Evolutionary conservation across 2,888 invertebrate genomes (phyloP).

Genomic region (Tanypteryx hageni): DNA sequence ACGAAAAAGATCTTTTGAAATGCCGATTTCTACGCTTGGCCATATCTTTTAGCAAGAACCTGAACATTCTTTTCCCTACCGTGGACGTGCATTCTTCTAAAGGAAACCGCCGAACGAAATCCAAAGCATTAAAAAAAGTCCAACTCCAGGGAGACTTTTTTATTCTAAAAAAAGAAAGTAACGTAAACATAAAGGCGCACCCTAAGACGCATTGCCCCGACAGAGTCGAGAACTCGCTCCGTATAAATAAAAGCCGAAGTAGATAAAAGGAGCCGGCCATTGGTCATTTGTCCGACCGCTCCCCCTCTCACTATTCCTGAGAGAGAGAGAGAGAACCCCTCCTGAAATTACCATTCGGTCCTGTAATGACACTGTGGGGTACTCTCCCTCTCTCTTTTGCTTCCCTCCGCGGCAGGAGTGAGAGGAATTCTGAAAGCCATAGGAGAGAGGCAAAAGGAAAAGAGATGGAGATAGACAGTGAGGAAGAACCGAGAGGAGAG

Average conservation of each 20-base stretch:
- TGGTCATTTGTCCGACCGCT: not conserved
- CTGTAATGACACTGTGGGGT: not conserved
- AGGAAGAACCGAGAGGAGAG: not conserved
- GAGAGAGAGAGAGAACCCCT: not conserved
- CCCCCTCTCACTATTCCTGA: not conserved
- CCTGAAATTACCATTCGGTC: conserved; percentile 1
- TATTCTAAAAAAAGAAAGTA: too few relatives aligned
- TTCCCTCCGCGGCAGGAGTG: too few relatives aligned
- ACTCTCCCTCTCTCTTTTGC: not conserved
- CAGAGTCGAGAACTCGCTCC: not conserved
- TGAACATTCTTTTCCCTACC: too few relatives aligned
- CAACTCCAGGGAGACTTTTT: too few relatives aligned
- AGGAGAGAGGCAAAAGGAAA: not conserved
- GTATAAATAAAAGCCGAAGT: not conserved
- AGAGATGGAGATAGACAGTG: not conserved
- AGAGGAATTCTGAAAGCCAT: not conserved
- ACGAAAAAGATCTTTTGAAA: too few relatives aligned
- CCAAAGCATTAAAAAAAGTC: too few relatives aligned
- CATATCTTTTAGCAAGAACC: too few relatives aligned
- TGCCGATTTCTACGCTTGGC: too few relatives aligned
- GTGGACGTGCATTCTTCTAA: too few relatives aligned
- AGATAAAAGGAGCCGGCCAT: not conserved
- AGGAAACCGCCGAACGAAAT: too few relatives aligned
- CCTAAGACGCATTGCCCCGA: too few relatives aligned
- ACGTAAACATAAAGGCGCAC: too few relatives aligned